Percentiles rank a stretch among this genome's conserved stretches.
These are phyloP conservation scores for Galleria mellonella DNA, from an alignment of 1,140 invertebrate genomes.

Conservation along the genomic window DNA sequence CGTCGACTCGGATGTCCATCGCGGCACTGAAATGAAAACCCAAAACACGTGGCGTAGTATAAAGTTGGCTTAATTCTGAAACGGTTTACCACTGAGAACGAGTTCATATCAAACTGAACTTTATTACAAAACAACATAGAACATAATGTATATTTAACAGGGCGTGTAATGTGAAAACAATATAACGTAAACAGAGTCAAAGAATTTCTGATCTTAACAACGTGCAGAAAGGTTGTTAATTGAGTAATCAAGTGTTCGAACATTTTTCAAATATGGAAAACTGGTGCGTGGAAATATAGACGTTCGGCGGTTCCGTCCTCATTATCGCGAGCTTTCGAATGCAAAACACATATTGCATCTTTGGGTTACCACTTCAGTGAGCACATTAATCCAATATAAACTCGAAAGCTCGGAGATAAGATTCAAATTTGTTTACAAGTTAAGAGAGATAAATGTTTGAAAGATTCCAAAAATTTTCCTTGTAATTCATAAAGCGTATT, in stretches of 20 bases:
- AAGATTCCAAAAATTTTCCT: too few relatives aligned
- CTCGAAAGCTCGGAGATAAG: not conserved
- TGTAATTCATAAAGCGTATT: too few relatives aligned
- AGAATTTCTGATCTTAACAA: constrained; percentile 14
- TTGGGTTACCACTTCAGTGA: not conserved
- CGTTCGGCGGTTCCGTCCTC: constrained; percentile 2
- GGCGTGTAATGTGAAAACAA: not conserved
- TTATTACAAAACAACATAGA: not conserved
- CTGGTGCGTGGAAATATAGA: not conserved
- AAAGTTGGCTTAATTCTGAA: not conserved
- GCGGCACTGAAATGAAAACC: constrained; percentile 47
- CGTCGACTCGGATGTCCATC: constrained; percentile 28
- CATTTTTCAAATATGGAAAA: constrained; percentile 15
- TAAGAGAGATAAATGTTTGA: too few relatives aligned
- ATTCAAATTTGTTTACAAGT: constrained; percentile 1
- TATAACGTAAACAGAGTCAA: not conserved
- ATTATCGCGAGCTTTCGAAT: not conserved
- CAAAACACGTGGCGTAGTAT: constrained; percentile 36
- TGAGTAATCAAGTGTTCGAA: not conserved
- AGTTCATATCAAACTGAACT: not conserved
- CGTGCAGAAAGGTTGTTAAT: constrained; percentile 5
- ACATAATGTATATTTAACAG: too few relatives aligned
- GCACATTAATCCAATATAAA: not conserved
- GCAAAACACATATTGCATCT: constrained; percentile 1
- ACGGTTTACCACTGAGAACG: not conserved